These are phyloP conservation scores for Tridacna gigas DNA, from an alignment of 2,888 invertebrate genomes.

Conservation along the genomic window DNA sequence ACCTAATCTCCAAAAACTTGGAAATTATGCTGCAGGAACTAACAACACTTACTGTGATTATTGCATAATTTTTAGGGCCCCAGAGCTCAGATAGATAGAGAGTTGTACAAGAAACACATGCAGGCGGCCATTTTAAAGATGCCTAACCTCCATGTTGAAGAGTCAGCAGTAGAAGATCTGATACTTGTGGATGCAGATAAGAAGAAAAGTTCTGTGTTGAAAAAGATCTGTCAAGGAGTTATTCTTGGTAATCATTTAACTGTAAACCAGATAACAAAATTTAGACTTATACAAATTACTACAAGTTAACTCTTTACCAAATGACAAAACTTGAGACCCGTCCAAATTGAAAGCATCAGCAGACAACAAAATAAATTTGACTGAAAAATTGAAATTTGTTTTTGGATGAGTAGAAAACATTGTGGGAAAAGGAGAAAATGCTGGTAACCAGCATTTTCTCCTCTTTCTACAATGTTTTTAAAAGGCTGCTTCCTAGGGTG, in stretches of 20 bases:
- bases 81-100: constrained; percentile 94
- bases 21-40: not conserved
- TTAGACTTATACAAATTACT: no score
- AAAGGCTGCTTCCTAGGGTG: no score
- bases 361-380: no score
- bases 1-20: no score
- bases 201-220: not conserved
- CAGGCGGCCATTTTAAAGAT: constrained; percentile 90
- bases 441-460: no score
- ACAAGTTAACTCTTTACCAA: no score
- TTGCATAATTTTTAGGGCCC: constrained; percentile 87
- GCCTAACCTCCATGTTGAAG: constrained; percentile 89
- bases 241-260: not conserved
- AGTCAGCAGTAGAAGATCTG: constrained; percentile 92
- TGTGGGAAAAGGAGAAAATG: constrained; percentile 1
- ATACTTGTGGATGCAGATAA: constrained; percentile 86
- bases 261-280: no score
- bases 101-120: constrained; percentile 91
- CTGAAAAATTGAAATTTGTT: no score
- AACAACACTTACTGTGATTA: not conserved
- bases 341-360: no score
- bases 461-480: no score
- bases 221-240: not conserved
- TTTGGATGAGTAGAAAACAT: no score
- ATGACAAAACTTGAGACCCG: no score